These are phyloP conservation scores for Chitala chitala DNA, from an alignment of 2,113 vertebrate genomes.

Conservation along the genomic window DNA sequence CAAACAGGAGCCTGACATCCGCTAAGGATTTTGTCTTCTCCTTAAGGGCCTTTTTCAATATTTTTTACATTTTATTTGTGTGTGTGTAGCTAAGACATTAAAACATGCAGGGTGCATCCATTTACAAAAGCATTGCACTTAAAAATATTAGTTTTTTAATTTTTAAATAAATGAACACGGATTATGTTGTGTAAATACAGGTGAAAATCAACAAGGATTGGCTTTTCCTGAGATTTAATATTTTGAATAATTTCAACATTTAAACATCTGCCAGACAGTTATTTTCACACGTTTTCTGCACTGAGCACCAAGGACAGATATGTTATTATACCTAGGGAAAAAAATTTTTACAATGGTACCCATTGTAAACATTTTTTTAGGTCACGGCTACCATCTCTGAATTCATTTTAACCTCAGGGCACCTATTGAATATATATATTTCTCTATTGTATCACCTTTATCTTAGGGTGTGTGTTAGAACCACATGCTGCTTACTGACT, in stretches of 20 bases:
- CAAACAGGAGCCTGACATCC: neutral
- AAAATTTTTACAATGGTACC: no score
- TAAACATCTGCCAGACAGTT: neutral
- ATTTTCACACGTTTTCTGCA: neutral
- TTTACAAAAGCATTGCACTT: neutral
- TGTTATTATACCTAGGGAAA: no score
- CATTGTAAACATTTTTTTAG: no score
- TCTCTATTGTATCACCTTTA: neutral
- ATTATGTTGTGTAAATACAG: neutral
- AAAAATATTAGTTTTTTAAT: neutral
- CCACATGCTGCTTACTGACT: neutral
- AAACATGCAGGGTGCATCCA: neutral
- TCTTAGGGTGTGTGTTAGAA: neutral
- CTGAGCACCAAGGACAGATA: no score
- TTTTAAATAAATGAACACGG: neutral
- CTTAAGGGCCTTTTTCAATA: neutral
- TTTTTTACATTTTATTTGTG: neutral
- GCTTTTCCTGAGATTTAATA: neutral
- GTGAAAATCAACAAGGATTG: neutral
- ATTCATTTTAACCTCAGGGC: no score
- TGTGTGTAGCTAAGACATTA: neutral
- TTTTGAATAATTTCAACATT: neutral
- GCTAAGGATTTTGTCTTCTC: neutral
- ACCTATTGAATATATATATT: neutral
- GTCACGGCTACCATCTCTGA: no score